Base-by-base conservation (phyloP, 2,113 vertebrate species). In the Oncorhynchus mykiss region DNA sequence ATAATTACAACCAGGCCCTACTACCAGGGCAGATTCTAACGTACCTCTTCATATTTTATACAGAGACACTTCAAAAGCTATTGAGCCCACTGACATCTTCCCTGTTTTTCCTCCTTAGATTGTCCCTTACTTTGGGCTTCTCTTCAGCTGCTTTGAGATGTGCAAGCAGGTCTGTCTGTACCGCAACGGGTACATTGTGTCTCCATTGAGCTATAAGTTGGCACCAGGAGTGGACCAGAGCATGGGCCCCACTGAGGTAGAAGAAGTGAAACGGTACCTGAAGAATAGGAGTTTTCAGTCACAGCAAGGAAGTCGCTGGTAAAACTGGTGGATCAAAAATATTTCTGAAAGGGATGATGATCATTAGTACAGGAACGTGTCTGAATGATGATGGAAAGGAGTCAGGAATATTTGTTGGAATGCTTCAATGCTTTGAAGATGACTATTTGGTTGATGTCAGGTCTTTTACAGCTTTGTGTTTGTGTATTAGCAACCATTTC, bases 161-260 rank as follows among this genome's bases (percentile, higher is more conserved):
- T 98, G 95, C 88, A 98, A 97, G 91, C 93, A 96, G 74, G 88
- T 96, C 73, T 99, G 94, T 87, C 95, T 99, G 59, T 99, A 99
- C 89, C 94, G 90, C 81, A 99, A 99, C 1, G 97, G 97, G 60
- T 99, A 98, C 84, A 98, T 95, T 45, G 81, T 98, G 73, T 99
- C 98, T 70, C 98, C 98, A 5, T 87, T 99, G 81, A 98, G 95
- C 88, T 95, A 97, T 88, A 91, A 95, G 83, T 91, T 94, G 12
- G 92, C 89, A 13, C 98, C 97, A 1, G 97, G 97, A 0, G 96
- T 99, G 34, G 98, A 99, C 89, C 97, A 99, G 91, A 99, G 96
- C 85, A 93, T 99, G 75, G 90, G 92, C 54, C 95, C 97, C 0
- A 78, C 92, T 24, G 97, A 99, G 88, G 89, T 99, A 78, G 84